Evolutionary conservation across 1,140 invertebrate genomes (phyloP).

Genomic region (Drosophila busckii): DNA sequence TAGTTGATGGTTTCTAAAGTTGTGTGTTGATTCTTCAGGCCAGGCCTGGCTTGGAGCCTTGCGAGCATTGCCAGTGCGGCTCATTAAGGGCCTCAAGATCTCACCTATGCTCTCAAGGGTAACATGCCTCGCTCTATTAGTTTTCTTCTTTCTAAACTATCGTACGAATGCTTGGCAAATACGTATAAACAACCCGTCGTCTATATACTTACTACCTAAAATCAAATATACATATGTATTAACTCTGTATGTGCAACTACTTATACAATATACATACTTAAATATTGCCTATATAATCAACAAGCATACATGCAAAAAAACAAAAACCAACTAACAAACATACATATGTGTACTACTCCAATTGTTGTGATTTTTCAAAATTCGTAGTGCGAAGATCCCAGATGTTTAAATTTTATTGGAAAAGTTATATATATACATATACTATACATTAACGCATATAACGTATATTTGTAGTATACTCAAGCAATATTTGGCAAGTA

Average conservation of each 20-base stretch:
- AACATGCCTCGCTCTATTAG: neutral
- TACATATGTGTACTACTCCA: slow-evolving; percentile 64
- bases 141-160: slow-evolving; percentile 26
- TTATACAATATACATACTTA: slow-evolving; percentile 37
- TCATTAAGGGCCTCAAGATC: slow-evolving; percentile 11
- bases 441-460: slow-evolving; percentile 26
- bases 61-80: slow-evolving; percentile 4
- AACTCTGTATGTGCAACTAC: slow-evolving; percentile 61
- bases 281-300: slow-evolving; percentile 37
- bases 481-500: slow-evolving; percentile 41
- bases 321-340: slow-evolving; percentile 43
- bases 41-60: neutral
- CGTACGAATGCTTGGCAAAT: slow-evolving; percentile 21
- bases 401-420: slow-evolving; percentile 29
- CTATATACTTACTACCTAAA: slow-evolving; percentile 68
- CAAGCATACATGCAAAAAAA: too few species aligned
- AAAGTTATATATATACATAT: slow-evolving; percentile 42
- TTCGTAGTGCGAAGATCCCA: slow-evolving; percentile 44
- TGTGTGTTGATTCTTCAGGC: slow-evolving; percentile 10
- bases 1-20: too few species aligned
- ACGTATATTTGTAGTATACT: slow-evolving; percentile 36
- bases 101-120: slow-evolving; percentile 17
- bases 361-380: slow-evolving; percentile 77
- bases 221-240: slow-evolving; percentile 58
- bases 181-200: slow-evolving; percentile 62